phyloP scores from a whole-genome alignment of 2,113 vertebrate genomes.

The Myotis brandtii region DNA sequence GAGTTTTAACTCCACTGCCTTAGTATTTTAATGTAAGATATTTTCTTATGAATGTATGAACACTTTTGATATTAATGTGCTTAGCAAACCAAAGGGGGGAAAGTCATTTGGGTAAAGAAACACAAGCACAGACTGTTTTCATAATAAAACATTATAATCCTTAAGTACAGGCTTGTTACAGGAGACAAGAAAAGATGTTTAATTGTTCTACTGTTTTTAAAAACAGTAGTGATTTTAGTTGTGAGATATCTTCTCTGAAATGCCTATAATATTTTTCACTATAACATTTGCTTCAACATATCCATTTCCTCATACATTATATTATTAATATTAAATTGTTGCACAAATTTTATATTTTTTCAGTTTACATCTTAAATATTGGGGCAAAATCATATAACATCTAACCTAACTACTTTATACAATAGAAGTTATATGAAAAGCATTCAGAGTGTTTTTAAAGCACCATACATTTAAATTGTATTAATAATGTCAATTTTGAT shows the following conservation, averaged over 20 bases:
- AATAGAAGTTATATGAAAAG: slow-evolving; percentile 16
- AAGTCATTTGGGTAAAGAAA: neutral
- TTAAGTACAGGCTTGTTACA: slow-evolving; percentile 9
- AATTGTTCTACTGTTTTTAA: slow-evolving; percentile 26
- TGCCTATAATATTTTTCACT: neutral
- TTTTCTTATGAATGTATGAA: slow-evolving; percentile 3
- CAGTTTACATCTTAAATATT: slow-evolving; percentile 26
- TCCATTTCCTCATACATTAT: neutral
- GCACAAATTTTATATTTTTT: slow-evolving; percentile 38
- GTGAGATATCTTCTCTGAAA: neutral
- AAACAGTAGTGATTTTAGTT: neutral
- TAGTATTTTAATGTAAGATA: slow-evolving; percentile 24
- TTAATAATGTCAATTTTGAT: slow-evolving; percentile 23
- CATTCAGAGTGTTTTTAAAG: neutral
- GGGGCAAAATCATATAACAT: neutral
- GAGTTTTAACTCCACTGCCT: neutral
- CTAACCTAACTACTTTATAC: neutral
- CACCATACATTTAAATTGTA: slow-evolving; percentile 22
- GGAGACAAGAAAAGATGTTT: neutral
- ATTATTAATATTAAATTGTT: slow-evolving; percentile 18
- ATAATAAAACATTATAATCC: neutral
- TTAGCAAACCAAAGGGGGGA: neutral
- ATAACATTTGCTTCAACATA: neutral
- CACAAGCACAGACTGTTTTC: neutral
- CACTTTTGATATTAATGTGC: neutral